phyloP scores from a whole-genome alignment of 2,888 invertebrate species.

The Pardosa pseudoannulata region DNA sequence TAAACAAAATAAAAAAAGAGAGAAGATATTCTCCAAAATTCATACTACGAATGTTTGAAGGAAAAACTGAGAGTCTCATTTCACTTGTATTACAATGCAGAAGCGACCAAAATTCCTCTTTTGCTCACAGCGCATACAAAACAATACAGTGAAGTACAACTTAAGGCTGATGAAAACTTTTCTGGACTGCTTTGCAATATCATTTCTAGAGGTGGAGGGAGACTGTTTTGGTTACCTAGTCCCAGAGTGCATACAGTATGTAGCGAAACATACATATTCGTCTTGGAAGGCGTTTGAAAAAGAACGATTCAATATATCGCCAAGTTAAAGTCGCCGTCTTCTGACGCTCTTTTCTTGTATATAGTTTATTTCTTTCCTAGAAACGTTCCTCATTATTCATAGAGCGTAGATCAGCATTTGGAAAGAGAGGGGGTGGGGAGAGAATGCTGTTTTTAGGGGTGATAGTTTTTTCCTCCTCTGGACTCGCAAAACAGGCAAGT shows the following conservation, averaged over 20 bases:
- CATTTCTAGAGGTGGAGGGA: conserved; percentile 48
- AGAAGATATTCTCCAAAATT: neutral
- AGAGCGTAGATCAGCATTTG: conserved; percentile 50
- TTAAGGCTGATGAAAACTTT: conserved; percentile 66
- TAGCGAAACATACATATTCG: conserved; percentile 51
- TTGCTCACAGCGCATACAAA: conserved; percentile 37
- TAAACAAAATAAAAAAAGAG: neutral
- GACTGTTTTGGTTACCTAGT: conserved; percentile 56
- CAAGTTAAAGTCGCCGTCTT: conserved; percentile 35
- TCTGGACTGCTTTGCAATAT: conserved; percentile 51
- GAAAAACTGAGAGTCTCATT: neutral
- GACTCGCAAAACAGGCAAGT: conserved; percentile 33
- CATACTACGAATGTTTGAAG: neutral
- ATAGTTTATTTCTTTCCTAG: conserved; percentile 37
- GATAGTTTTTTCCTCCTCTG: no score
- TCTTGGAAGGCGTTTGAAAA: conserved; percentile 29
- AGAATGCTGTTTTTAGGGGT: no score
- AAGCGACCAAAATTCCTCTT: conserved; percentile 10
- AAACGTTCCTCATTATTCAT: conserved; percentile 57
- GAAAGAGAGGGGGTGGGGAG: no score
- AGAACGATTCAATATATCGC: conserved; percentile 56
- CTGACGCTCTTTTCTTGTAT: conserved; percentile 13
- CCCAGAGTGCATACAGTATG: conserved; percentile 6
- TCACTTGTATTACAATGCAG: conserved; percentile 12
- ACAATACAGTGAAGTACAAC: conserved; percentile 52